Percentiles rank a stretch among this genome's conserved stretches.
Evolutionary conservation across 2,888 invertebrate species (phyloP).

Genomic region (Noctua janthe): DNA sequence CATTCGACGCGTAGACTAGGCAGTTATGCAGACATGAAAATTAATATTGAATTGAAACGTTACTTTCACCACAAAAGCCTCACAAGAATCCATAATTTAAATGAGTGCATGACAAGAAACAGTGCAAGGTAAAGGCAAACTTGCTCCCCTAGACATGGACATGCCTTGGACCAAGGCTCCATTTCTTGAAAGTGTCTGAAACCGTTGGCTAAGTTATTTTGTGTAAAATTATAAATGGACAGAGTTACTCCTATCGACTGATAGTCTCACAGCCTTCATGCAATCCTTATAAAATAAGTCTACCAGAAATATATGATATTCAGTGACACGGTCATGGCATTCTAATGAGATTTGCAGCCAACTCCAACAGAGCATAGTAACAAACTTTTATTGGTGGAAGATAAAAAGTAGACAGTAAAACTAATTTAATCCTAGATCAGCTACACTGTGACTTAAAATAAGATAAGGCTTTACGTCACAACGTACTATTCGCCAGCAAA

Average conservation of each 20-base stretch:
- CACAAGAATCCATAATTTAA: neutral
- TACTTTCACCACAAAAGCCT: neutral
- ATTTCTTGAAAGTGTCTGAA: neutral
- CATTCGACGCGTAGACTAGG: conserved; percentile 71
- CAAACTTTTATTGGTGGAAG: neutral
- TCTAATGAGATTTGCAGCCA: neutral
- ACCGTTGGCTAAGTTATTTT: neutral
- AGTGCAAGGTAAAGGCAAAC: neutral
- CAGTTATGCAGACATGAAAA: conserved; percentile 56
- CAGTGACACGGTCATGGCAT: neutral
- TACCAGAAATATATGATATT: neutral
- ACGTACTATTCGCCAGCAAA: neutral
- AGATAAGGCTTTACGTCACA: neutral
- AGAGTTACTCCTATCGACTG: neutral
- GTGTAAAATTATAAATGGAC: neutral
- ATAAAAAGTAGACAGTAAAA: neutral
- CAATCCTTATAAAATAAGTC: neutral
- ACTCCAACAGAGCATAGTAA: neutral
- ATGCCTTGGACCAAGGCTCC: neutral
- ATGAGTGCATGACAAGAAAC: neutral
- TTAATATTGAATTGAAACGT: conserved; percentile 12
- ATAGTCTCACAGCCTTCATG: neutral
- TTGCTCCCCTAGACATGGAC: neutral
- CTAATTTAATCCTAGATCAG: neutral
- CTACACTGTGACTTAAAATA: neutral